Percentiles rank a stretch among this genome's conserved stretches.
Conservation (phyloP, 2,797 vertebrate species). For the Muscicapa comitata region DNA sequence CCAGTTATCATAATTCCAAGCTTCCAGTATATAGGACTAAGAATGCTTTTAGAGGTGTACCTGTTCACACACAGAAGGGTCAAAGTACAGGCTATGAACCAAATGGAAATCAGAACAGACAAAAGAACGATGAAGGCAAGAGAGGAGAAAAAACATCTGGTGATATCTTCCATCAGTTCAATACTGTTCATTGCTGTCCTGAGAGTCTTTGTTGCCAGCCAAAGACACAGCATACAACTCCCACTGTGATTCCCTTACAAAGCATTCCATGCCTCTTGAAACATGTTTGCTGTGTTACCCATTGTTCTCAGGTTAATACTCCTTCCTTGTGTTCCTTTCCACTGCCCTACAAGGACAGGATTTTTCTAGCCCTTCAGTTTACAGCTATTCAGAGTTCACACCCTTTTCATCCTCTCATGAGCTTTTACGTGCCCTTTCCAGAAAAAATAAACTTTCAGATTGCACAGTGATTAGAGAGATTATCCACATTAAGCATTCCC, state of each 20-base stretch:
- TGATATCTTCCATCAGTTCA: background rate
- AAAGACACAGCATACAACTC: background rate
- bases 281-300: background rate
- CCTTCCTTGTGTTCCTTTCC: background rate
- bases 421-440: background rate
- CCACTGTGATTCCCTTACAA: background rate
- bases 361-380: background rate
- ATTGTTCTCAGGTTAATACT: background rate
- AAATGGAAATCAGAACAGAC: background rate
- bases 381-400: background rate
- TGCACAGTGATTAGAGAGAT: conserved; percentile 8
- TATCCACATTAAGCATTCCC: conserved; percentile 1
- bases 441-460: conserved; percentile 33
- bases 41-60: background rate
- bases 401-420: background rate
- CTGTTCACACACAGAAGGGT: background rate
- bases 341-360: background rate
- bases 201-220: background rate
- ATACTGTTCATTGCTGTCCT: background rate
- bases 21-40: background rate
- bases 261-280: background rate
- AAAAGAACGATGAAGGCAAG: background rate
- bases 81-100: background rate
- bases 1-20: background rate
- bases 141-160: background rate